Conservation (phyloP, 2,888 invertebrate genomes). For the Latrodectus hesperus region DNA sequence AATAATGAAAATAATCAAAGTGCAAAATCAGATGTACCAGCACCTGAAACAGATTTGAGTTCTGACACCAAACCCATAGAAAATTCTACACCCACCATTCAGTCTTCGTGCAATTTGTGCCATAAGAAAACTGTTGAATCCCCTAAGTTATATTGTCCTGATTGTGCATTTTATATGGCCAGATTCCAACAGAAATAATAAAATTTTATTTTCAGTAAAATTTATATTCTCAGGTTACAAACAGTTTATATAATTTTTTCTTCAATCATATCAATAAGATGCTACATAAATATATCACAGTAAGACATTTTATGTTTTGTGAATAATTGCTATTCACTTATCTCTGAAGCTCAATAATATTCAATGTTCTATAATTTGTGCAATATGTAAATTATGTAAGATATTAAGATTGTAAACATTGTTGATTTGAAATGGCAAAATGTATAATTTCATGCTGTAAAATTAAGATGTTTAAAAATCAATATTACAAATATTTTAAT, state of each 20-base stretch:
- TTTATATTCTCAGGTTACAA: too few relatives aligned
- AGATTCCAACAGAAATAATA: slow-evolving; percentile 72
- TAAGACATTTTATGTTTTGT: too few relatives aligned
- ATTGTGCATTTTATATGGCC: slow-evolving; percentile 92
- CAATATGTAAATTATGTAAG: slow-evolving; percentile 18
- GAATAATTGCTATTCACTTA: too few relatives aligned
- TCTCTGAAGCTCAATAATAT: neutral
- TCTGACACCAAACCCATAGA: slow-evolving; percentile 11
- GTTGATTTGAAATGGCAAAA: too few relatives aligned
- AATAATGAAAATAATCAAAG: slow-evolving; percentile 16
- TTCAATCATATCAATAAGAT: too few relatives aligned
- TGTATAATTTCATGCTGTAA: too few relatives aligned
- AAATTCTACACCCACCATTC: slow-evolving; percentile 48
- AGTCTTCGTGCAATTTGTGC: slow-evolving; percentile 86
- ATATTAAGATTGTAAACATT: slow-evolving; percentile 1
- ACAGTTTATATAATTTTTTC: too few relatives aligned
- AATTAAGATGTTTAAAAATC: too few relatives aligned
- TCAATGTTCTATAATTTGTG: slow-evolving; percentile 10
- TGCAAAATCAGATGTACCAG: slow-evolving; percentile 24
- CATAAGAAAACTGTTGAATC: slow-evolving; percentile 87
- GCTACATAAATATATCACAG: too few relatives aligned
- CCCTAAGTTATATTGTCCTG: slow-evolving; percentile 88
- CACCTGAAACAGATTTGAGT: neutral
- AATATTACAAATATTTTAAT: too few relatives aligned
- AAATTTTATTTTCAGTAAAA: neutral